Conservation (phyloP, 1,140 invertebrate genomes). For the Bilobella aurantiaca region DNA sequence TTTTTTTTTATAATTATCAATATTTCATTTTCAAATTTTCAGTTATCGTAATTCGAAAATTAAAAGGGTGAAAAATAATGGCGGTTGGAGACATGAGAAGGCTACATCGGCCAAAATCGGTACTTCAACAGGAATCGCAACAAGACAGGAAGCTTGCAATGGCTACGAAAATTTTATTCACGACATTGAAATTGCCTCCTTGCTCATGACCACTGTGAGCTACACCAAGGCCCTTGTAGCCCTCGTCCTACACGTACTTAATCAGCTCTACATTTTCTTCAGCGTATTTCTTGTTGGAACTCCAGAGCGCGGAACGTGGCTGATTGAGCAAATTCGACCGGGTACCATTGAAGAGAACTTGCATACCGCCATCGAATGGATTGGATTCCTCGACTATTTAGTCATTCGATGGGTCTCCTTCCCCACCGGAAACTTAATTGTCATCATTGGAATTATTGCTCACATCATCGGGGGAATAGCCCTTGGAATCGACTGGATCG, state of each 20-base stretch:
- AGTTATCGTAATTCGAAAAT: no score
- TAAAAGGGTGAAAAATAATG: no score
- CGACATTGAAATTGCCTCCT: not conserved
- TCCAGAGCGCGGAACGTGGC: not conserved
- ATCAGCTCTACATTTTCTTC: slow-evolving; percentile 1
- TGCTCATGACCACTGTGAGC: not conserved
- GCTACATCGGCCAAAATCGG: no score
- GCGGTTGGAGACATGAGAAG: no score
- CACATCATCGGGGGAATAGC: not conserved
- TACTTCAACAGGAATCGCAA: no score
- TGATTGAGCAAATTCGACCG: not conserved
- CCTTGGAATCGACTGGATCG: not conserved
- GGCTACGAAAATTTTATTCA: not conserved
- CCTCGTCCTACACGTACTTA: not conserved
- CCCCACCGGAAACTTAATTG: not conserved
- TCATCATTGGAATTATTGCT: not conserved
- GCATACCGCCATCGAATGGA: not conserved
- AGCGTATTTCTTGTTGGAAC: not conserved
- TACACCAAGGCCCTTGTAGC: not conserved
- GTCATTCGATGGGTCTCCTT: not conserved
- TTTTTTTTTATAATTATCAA: no score
- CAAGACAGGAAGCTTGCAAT: not conserved
- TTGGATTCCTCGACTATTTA: slow-evolving; percentile 1
- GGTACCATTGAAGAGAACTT: not conserved
- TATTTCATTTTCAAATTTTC: no score